Evolutionary conservation across 2,113 vertebrate species (phyloP).

Genomic region (Elephas maximus): DNA sequence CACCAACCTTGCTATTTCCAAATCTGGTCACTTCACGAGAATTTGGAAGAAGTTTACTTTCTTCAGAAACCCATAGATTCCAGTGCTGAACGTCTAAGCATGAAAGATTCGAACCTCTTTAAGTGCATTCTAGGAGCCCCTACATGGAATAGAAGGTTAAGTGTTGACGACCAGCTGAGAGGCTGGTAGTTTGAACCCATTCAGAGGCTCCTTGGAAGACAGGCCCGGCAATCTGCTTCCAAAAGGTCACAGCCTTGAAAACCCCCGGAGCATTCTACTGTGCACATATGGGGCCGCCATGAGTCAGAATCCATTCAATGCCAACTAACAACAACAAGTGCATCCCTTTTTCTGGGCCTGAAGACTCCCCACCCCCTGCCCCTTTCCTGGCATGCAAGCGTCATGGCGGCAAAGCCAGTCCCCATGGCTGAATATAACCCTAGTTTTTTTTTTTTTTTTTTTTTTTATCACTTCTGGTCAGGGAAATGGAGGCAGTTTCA

Average conservation of each 20-base stretch:
- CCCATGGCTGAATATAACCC: conserved; percentile 22
- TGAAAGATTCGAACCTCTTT: background rate
- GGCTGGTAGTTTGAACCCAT: background rate
- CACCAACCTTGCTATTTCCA: background rate
- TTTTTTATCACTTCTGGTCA: background rate
- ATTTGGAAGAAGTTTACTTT: conserved; percentile 31
- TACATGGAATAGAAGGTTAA: background rate
- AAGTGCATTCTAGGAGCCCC: background rate
- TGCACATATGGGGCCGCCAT: background rate
- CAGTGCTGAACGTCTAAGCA: background rate
- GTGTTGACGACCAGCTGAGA: background rate
- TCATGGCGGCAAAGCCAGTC: background rate
- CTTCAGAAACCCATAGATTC: background rate
- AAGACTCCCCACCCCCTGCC: background rate
- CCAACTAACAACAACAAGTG: background rate
- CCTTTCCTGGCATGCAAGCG: background rate
- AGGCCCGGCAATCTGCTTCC: background rate
- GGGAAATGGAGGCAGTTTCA: conserved; percentile 68
- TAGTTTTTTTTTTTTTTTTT: no score
- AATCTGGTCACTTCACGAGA: background rate
- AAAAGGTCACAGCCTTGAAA: background rate
- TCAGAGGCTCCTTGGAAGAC: background rate
- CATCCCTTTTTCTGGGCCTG: no score
- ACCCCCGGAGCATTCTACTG: background rate
- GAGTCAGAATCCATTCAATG: background rate